A percentile compares a stretch with the other conserved stretches of the same genome.
phyloP scores from a whole-genome alignment of 2,113 vertebrate genomes.

The Tragelaphus scriptus region DNA sequence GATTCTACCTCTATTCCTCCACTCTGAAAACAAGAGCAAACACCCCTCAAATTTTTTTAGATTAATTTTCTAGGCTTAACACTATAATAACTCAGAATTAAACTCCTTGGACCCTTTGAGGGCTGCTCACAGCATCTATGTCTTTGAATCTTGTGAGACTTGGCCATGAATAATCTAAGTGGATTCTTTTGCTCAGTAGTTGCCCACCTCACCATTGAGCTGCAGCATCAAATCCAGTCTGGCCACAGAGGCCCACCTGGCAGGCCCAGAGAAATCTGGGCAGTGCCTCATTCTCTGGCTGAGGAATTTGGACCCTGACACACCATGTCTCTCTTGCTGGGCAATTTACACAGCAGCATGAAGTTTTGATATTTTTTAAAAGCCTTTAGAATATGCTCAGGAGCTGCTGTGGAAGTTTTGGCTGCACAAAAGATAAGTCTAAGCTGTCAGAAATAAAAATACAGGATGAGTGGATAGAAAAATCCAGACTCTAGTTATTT shows the following conservation, averaged over 20 bases:
- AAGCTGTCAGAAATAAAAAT: conserved; percentile 70
- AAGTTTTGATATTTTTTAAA: conserved; percentile 43
- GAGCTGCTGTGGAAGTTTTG: conserved; percentile 44
- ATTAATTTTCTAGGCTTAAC: neutral
- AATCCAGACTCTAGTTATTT: conserved; percentile 54
- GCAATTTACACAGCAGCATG: conserved; percentile 62
- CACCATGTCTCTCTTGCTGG: neutral
- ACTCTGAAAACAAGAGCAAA: neutral
- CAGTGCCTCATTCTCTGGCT: conserved; percentile 41
- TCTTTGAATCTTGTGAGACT: conserved; percentile 4
- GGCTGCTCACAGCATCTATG: neutral
- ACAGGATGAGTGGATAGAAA: conserved; percentile 45
- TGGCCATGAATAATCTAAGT: neutral
- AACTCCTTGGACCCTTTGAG: neutral
- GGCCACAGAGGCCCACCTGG: neutral
- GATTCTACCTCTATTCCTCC: neutral
- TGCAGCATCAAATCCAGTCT: neutral
- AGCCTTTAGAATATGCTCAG: conserved; percentile 32
- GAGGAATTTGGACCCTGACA: neutral
- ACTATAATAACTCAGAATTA: neutral
- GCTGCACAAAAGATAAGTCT: conserved; percentile 44
- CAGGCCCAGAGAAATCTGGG: neutral
- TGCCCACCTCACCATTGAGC: neutral
- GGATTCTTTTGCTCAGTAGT: conserved; percentile 33
- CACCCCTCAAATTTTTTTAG: neutral